These are phyloP conservation scores for Leptinotarsa defecta DNA, from an alignment of 1,140 invertebrate genomes.

Conservation along the genomic window DNA sequence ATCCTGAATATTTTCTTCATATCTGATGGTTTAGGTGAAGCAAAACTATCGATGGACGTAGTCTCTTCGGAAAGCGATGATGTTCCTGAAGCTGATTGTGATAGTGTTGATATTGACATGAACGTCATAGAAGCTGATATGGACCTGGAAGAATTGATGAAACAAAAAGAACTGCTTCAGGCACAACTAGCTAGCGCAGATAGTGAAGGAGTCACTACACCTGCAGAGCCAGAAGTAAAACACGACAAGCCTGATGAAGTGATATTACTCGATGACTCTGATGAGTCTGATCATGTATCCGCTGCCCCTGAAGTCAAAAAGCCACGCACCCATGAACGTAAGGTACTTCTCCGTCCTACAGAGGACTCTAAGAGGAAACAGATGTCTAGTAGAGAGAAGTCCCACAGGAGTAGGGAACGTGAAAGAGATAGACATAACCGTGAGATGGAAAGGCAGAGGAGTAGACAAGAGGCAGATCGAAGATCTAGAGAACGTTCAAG, in stretches of 20 bases:
- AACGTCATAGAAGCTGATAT: constrained; percentile 82
- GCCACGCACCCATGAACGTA: constrained; percentile 55
- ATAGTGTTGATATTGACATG: constrained; percentile 73
- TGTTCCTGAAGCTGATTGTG: constrained; percentile 69
- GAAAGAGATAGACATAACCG: constrained; percentile 29
- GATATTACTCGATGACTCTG: constrained; percentile 54
- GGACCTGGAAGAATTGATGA: constrained; percentile 86
- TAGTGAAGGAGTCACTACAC: constrained; percentile 51
- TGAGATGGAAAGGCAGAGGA: constrained; percentile 37
- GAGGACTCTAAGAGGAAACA: constrained; percentile 46
- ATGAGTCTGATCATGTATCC: constrained; percentile 49
- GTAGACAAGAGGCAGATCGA: constrained; percentile 41
- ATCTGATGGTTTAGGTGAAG: constrained; percentile 38
- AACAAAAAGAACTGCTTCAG: constrained; percentile 77
- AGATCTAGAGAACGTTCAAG: constrained; percentile 34
- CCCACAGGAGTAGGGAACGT: constrained; percentile 26
- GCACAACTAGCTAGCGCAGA: constrained; percentile 66
- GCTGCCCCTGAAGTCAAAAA: constrained; percentile 53
- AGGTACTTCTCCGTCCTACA: constrained; percentile 42
- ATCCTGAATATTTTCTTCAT: not conserved
- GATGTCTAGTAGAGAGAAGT: constrained; percentile 39
- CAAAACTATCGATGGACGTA: constrained; percentile 61
- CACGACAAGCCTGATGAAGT: constrained; percentile 48
- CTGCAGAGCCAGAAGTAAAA: constrained; percentile 35
- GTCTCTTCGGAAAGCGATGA: constrained; percentile 73